Base-by-base conservation (phyloP, 2,797 vertebrate species). In the Gobionotothen gibberifrons region DNA sequence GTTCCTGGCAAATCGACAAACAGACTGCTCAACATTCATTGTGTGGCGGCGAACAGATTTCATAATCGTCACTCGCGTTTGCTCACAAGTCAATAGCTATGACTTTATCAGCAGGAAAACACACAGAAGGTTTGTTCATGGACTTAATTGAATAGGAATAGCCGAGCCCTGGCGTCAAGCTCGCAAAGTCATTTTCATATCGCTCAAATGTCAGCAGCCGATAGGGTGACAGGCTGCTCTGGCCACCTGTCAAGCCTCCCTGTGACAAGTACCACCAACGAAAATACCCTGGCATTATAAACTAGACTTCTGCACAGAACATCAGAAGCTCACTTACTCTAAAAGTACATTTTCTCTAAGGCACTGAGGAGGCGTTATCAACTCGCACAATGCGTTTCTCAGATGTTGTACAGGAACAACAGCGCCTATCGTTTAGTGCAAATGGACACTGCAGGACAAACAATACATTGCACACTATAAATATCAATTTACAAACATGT, bases 91-190 rank as follows among this genome's bases (percentile, higher is more conserved):
- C 91, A 93, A 93, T 90, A 90, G 89, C 85, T 72, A 85, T 74
- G 88, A 91, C 90, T 92, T 91, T 93, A 93, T 93, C 90, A 89
- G 90, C 78, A 86, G 82, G 84, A 84, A 91, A 93, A 91, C 92
- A 93, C 86, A 89, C 89, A 90, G 79, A 82, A 78, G 68, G 87
- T 87, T 92, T 90, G 86, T 86, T 84, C 84, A 73, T 83, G 72
- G 84, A 87, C 84, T 91, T 93, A 92, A 93, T 92, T 93, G 89
- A 94, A 92, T 86, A 91, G 81, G 69, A 85, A 87, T 82, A 82
- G 78, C 81, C 74, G 76, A 81, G 88, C 76, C 84, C 26, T 42
- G 58, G 85, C 76, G 21, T 88, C 78, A 83, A 66, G 79, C 79
- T 59, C 62, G 56, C 84, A 85, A 83, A 90, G 76, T 87, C 76